Base-by-base conservation (phyloP, 2,113 vertebrate genomes). In the Perccottus glenii region DNA sequence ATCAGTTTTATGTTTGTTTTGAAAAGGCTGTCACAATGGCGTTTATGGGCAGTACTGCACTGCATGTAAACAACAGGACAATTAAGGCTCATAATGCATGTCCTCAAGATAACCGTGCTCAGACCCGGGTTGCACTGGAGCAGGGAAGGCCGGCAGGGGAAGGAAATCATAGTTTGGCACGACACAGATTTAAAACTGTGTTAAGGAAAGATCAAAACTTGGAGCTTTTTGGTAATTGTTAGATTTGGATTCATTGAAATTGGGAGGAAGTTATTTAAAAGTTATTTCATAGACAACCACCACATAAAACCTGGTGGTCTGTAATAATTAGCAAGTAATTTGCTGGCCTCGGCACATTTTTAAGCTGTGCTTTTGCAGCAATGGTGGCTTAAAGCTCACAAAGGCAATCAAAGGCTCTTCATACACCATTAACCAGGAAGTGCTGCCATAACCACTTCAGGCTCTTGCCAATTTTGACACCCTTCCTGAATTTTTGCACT, bases 371-470 rank as follows among this genome's bases (percentile, higher is more conserved):
- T 62, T 85, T 74, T 43, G 68, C 79, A 61, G 70, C 76, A 78
- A 80, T 83, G 85, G 80, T 75, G 79, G 84, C 72, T 88, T 75
- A 79, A 63, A 75, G 70, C 75, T 74, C 76, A 80, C 47, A 61
- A 79, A 78, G 47, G 52, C 58, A 83, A 90, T 90, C 89, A 92
- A 93, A 93, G 89, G 65, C 77, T 74, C 58, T 90, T 92, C 85
- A 93, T 92, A 91, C 88, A 88, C 86, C 88, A 92, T 93, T 92
- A 91, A 91, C 80, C 77, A 82, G 83, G 84, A 92, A 91, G 86
- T 88, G 80, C 75, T 82, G 77, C 88, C 80, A 81, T 88, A 88
- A 90, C 67, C 40, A 85, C 80, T 77, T 12, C 4, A 73, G 46
- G 69, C 79, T 84, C 84, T 82, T 88, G 88, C 80, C 83, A 89